Conservation (phyloP, 2,888 invertebrate species). For the Meiosimyza decipiens region DNA sequence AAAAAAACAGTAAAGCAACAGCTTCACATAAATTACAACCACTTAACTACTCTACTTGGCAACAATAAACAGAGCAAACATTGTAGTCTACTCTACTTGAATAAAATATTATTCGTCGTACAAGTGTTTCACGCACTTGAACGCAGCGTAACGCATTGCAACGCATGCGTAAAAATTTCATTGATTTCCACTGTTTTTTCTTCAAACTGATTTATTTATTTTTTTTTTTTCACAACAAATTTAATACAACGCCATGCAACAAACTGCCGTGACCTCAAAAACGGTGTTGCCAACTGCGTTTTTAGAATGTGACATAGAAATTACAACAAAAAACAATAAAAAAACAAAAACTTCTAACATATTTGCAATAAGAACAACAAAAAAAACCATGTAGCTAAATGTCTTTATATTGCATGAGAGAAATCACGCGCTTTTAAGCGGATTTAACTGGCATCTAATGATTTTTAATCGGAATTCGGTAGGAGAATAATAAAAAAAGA, state of each 20-base stretch:
- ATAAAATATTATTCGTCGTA: neutral
- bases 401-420: too few relatives aligned
- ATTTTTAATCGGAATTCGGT: too few relatives aligned
- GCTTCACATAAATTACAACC: neutral
- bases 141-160: neutral
- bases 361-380: neutral
- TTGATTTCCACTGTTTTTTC: neutral
- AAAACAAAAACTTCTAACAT: neutral
- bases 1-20: neutral
- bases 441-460: too few relatives aligned
- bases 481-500: too few relatives aligned
- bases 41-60: neutral
- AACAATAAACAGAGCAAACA: neutral
- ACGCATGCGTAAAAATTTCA: slow-evolving; percentile 14
- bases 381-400: neutral
- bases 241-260: too few relatives aligned
- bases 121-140: slow-evolving; percentile 15
- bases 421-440: too few relatives aligned
- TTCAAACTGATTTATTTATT: neutral
- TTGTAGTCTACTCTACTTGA: neutral
- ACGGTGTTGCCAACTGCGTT: slow-evolving; percentile 7
- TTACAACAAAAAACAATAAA: neutral
- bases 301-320: neutral
- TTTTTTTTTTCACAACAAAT: too few relatives aligned
- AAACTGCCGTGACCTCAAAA: slow-evolving; percentile 14